Percentiles rank a stretch among this genome's conserved stretches.
Conservation (phyloP, 1,140 invertebrate genomes). For the Tetramorium alpestre region DNA sequence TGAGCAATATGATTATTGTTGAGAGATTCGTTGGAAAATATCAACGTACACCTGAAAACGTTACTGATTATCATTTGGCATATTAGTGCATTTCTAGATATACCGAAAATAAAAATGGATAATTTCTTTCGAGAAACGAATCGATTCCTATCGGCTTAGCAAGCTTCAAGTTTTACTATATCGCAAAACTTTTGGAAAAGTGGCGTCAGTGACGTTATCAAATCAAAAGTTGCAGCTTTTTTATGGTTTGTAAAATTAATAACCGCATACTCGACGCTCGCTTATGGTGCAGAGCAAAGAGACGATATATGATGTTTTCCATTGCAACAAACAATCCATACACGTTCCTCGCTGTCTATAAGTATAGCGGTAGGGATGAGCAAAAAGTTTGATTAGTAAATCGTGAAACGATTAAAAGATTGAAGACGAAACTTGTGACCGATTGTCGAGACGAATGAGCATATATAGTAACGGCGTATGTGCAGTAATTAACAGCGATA, state of each 20-base stretch:
- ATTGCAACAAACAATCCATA: slow-evolving; percentile 21
- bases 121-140: neutral
- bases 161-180: neutral
- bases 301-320: slow-evolving; percentile 13
- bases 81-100: slow-evolving; percentile 28
- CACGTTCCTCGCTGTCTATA: neutral
- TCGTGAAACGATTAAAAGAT: neutral
- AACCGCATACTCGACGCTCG: neutral
- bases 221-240: slow-evolving; percentile 34
- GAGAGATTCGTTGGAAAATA: slow-evolving; percentile 43
- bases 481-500: slow-evolving; percentile 48
- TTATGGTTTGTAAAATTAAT: slow-evolving; percentile 18
- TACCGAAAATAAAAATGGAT: slow-evolving; percentile 4
- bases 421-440: neutral
- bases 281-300: neutral
- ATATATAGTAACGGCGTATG: slow-evolving; percentile 47
- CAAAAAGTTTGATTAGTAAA: slow-evolving; percentile 13
- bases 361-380: neutral
- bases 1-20: slow-evolving; percentile 1
- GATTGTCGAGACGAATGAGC: slow-evolving; percentile 18
- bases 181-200: neutral
- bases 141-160: neutral
- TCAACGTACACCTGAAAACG: slow-evolving; percentile 31
- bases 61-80: slow-evolving; percentile 43
- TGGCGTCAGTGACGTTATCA: neutral